phyloP scores from a whole-genome alignment of 2,797 vertebrate species.

The Lepilemur ruficaudatus region DNA sequence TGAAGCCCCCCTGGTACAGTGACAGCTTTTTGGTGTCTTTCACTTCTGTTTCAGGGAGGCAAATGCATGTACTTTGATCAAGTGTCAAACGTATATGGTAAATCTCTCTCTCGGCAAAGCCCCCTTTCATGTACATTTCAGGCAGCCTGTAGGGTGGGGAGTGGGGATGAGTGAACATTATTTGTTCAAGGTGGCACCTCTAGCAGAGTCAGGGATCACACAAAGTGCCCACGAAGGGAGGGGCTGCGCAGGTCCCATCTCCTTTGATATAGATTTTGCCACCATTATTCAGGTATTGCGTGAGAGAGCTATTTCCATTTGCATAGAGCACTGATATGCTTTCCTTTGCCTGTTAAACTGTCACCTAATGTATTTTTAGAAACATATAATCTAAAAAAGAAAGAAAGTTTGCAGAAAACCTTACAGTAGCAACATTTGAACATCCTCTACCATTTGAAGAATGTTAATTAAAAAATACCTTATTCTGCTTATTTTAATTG shows the following conservation, averaged over 20 bases:
- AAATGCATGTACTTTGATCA: constrained; percentile 57
- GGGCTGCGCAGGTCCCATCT: constrained; percentile 46
- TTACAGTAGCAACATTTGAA: neutral
- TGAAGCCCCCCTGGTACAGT: neutral
- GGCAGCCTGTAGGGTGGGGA: constrained; percentile 52
- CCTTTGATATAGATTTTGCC: constrained; percentile 62
- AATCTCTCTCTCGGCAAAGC: constrained; percentile 52
- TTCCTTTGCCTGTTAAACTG: constrained; percentile 59
- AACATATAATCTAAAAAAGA: constrained; percentile 52
- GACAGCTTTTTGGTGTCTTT: constrained; percentile 36
- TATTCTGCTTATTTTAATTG: constrained; percentile 43
- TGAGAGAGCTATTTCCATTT: constrained; percentile 74
- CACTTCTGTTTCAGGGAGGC: constrained; percentile 46
- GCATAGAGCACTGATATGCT: constrained; percentile 48
- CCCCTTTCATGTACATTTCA: constrained; percentile 55
- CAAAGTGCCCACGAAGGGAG: constrained; percentile 42
- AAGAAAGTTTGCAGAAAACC: constrained; percentile 21
- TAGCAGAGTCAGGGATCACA: constrained; percentile 55
- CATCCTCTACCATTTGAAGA: neutral
- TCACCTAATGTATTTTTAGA: constrained; percentile 74
- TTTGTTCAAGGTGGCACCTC: constrained; percentile 67
- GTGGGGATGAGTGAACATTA: constrained; percentile 39
- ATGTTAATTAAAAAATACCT: constrained; percentile 57
- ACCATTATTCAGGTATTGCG: constrained; percentile 28
- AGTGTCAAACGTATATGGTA: neutral